Conservation (phyloP, 2,888 invertebrate genomes). For the Eupithecia abbreviata region DNA sequence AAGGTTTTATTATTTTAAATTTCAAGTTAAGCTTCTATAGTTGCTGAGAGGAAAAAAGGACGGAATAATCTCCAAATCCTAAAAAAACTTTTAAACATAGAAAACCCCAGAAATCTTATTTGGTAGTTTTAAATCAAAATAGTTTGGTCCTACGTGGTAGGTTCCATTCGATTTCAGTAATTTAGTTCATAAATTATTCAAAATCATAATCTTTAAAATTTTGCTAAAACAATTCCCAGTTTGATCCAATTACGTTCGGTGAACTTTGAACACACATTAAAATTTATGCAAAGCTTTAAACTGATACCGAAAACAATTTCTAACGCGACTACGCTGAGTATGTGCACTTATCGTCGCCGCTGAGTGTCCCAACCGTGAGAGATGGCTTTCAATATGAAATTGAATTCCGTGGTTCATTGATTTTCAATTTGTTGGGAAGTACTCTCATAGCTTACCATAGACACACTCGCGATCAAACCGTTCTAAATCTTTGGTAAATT, state of each 20-base stretch:
- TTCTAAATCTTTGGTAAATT: conserved; percentile 71
- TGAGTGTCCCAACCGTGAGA: conserved; percentile 67
- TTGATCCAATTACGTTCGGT: not conserved
- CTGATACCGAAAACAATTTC: conserved; percentile 1
- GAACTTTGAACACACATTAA: not conserved
- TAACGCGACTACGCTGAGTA: not conserved
- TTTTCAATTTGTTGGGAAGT: conserved; percentile 83
- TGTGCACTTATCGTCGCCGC: conserved; percentile 48
- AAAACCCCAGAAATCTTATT: too few relatives aligned
- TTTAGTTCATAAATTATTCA: not conserved
- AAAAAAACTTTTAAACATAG: too few relatives aligned
- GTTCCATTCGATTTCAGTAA: not conserved
- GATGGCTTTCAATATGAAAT: conserved; percentile 86
- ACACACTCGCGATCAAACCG: conserved; percentile 68
- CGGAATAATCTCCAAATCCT: too few relatives aligned
- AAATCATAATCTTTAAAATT: not conserved
- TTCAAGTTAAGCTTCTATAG: too few relatives aligned
- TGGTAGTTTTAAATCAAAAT: not conserved
- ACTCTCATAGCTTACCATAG: conserved; percentile 78
- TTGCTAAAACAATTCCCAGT: not conserved
- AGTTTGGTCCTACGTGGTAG: not conserved
- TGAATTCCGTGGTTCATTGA: conserved; percentile 87
- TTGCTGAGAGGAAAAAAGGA: too few relatives aligned
- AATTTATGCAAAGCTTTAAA: not conserved
- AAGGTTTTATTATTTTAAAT: too few relatives aligned